phyloP scores from a whole-genome alignment of 2,113 vertebrate genomes.

The Megaleporinus macrocephalus region DNA sequence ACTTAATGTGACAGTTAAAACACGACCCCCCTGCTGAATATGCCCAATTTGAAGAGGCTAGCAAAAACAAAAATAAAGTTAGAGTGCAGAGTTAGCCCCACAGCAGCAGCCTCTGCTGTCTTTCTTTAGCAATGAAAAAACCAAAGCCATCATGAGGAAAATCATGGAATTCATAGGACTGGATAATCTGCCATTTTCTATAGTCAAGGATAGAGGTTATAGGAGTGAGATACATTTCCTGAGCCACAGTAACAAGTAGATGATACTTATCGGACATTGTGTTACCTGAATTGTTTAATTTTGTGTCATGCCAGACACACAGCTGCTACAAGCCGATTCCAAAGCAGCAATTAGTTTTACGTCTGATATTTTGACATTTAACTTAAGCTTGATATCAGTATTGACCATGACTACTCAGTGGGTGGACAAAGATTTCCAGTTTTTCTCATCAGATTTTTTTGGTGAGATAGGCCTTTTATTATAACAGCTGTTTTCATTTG shows the following conservation, averaged over 20 bases:
- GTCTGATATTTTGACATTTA: background rate
- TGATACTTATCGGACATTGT: conserved; percentile 6
- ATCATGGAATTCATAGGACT: too few relatives aligned
- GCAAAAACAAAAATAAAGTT: too few relatives aligned
- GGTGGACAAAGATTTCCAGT: background rate
- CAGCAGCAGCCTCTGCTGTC: too few relatives aligned
- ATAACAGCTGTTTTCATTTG: too few relatives aligned
- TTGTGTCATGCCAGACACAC: background rate
- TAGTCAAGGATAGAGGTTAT: conserved; percentile 16
- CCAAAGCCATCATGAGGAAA: too few relatives aligned
- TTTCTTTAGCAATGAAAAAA: too few relatives aligned
- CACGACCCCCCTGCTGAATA: too few relatives aligned
- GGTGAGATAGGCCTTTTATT: too few relatives aligned
- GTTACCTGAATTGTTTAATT: conserved; percentile 1
- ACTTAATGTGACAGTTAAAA: too few relatives aligned
- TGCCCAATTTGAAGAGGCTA: too few relatives aligned
- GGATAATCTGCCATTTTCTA: background rate
- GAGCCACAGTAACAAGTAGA: background rate
- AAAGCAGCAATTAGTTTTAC: conserved; percentile 18
- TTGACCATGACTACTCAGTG: background rate
- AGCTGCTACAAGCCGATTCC: background rate
- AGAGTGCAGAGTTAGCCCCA: too few relatives aligned
- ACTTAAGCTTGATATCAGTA: conserved; percentile 20
- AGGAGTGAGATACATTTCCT: conserved; percentile 1
- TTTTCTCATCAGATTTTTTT: too few relatives aligned